Base-by-base conservation (phyloP, 1,140 invertebrate species). In the Plodia interpunctella region DNA sequence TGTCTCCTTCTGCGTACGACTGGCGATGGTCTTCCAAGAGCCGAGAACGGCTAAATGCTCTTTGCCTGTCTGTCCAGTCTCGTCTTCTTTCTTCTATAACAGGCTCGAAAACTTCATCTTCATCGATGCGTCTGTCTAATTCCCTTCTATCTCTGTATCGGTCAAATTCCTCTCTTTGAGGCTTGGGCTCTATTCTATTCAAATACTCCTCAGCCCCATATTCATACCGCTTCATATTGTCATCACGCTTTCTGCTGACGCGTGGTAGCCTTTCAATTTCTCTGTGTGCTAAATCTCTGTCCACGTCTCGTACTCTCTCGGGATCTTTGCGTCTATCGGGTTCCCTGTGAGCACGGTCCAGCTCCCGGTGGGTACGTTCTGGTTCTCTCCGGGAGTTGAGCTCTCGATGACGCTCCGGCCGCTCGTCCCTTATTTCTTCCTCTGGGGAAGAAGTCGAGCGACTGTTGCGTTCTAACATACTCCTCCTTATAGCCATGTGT, bases 381-480 rank as follows among this genome's bases (percentile, higher is more conserved):
- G 74, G 80, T 78, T 88, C 87, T 73, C 74, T 74, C 49, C 76
- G 77, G 72, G 78, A 83, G 66, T 74, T 80, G 51, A 64, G 57
- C 68, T 87, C 87, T 76, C 79, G 80, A 63, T 83, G 84, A 64
- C 77, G 78, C 61, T 84, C 88, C 57, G 65, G 83, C 72, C 78
- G 87, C 90, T 81, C 84, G 66, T 83, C 82, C 57, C 83, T 67
- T 65, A 76, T 79, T 78, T 87, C 84, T 78, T 89, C 87, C 75
- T 89, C 87, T 55, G 87, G 87, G 74, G 87, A 89, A 87, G 86
- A 87, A 80, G 87, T 87, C 60, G 87, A 87, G 74, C 87, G 83
- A 77, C 87, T 84, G 66, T 89, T 89, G 60, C 87, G 79, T 62
- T 90, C 86, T 30, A 90, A 62, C 75, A 90, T 86, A 66, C 88